These are phyloP conservation scores for Trachymyrmex cornetzi DNA, from an alignment of 1,140 invertebrate species.

Conservation along the genomic window DNA sequence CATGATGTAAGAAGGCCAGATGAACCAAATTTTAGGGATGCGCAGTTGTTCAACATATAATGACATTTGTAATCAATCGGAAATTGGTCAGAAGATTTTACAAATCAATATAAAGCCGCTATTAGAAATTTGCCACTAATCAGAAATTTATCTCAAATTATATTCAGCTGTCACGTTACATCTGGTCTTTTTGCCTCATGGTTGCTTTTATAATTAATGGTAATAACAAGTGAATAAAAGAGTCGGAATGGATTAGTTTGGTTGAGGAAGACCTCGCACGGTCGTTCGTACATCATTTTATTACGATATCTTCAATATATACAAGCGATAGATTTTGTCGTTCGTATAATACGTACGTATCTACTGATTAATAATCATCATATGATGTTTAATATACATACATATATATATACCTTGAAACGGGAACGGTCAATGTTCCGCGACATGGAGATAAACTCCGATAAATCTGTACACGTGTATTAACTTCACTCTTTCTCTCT, in stretches of 20 bases:
- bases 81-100: too few relatives aligned
- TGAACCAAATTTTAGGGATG: too few relatives aligned
- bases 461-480: slow-evolving; percentile 56
- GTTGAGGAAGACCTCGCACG: slow-evolving; percentile 3
- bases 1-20: too few relatives aligned
- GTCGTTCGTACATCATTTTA: slow-evolving; percentile 82
- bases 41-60: too few relatives aligned
- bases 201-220: background rate
- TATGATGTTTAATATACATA: slow-evolving; percentile 73
- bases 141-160: too few relatives aligned
- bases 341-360: slow-evolving; percentile 81
- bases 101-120: too few relatives aligned
- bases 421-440: slow-evolving; percentile 38
- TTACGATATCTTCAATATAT: slow-evolving; percentile 82
- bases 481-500: background rate
- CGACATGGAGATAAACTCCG: slow-evolving; percentile 49
- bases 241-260: background rate
- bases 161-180: too few relatives aligned
- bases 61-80: too few relatives aligned
- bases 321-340: slow-evolving; percentile 82
- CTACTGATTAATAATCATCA: slow-evolving; percentile 79
- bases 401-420: slow-evolving; percentile 64
- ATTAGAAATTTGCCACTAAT: too few relatives aligned
- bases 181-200: too few relatives aligned
- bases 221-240: background rate